Evolutionary conservation across 2,888 invertebrate species (phyloP).

Genomic region (Andrena marginata): DNA sequence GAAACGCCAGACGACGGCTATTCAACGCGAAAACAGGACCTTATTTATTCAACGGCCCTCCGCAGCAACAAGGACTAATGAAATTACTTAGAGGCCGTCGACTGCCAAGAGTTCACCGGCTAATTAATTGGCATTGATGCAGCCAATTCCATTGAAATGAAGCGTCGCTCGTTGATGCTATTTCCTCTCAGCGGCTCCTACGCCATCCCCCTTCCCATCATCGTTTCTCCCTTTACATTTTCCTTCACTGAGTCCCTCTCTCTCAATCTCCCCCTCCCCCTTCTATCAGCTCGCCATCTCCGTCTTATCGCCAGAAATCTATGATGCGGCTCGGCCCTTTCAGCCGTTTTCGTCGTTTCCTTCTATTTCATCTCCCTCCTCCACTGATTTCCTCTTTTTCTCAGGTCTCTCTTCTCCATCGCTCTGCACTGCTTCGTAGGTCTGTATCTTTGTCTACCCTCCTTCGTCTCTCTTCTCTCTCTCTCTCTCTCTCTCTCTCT

Average conservation of each 20-base stretch:
- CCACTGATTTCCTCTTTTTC: not conserved
- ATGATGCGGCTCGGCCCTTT: slow-evolving; percentile 23
- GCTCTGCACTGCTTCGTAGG: not conserved
- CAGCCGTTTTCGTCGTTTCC: slow-evolving; percentile 20
- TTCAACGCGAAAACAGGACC: slow-evolving; percentile 59
- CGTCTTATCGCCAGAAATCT: slow-evolving; percentile 39
- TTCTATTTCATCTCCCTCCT: slow-evolving; percentile 10
- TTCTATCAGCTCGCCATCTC: not conserved
- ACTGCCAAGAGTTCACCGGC: slow-evolving; percentile 69
- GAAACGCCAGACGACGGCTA: slow-evolving; percentile 49
- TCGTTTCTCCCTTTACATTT: not conserved
- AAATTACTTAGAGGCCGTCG: slow-evolving; percentile 70
- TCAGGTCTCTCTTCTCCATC: too few species aligned
- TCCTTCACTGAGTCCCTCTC: not conserved
- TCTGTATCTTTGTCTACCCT: too few species aligned
- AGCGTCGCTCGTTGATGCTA: slow-evolving; percentile 60
- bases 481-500: not conserved
- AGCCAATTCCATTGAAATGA: slow-evolving; percentile 75
- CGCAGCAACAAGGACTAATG: slow-evolving; percentile 67
- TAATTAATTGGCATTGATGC: slow-evolving; percentile 81
- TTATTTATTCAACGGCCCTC: slow-evolving; percentile 72
- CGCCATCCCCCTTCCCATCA: not conserved
- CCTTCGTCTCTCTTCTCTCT: not conserved
- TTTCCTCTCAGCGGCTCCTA: slow-evolving; percentile 47
- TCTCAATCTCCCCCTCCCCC: not conserved